Evolutionary conservation across 1,140 invertebrate species (phyloP), one percentile per base, ranked within the genome.

Genomic region (Drosophila pachea): DNA sequence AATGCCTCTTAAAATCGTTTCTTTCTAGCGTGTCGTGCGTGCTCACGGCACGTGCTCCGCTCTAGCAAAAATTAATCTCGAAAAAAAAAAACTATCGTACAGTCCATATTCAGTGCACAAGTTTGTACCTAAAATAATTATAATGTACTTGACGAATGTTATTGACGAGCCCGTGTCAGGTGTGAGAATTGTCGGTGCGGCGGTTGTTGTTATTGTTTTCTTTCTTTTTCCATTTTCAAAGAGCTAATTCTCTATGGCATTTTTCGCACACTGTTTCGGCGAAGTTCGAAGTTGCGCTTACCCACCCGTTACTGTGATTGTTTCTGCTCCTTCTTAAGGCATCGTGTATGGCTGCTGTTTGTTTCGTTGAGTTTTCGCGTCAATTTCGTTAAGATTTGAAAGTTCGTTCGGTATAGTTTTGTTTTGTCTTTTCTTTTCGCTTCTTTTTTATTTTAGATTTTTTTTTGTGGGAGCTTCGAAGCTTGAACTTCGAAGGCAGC

Each of bases 401-500:
- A 31, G 29, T 40, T 55, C 53, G 53, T 49, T 33, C 35, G 47
- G 14, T 60, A 29, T 35, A 14, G 14, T 48, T 47, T 35, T 11
- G 49, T 31, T 48, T 11, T 29, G 33, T 12, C 50, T 35, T 29
- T 31, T 59, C 9, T 35, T 45, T 43, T 43, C 5, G 8, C 11
- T 32, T 11, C 32, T 38, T 29, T 60, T 45, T 52, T 36, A 43
- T 50, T 50, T 47, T 22, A 35, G 9, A 40, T 43, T n/a, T 52
- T 29, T 59, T 49, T 40, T 14, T 59, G 36, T 32, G 36, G 66
- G 53, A 64, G 67, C 67, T 68, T 73, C 72, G 78, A 61, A 76
- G 78, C 74, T 78, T 49, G 75, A 83, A 74, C 78, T 83, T 68
- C 78, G 79, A 75, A 82, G 79, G 77, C 79, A 77, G 79, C 78